A percentile compares a stretch with the other conserved stretches of the same genome.
Evolutionary conservation across 2,113 vertebrate genomes (phyloP).

Genomic region (Ceuthmochares aereus): DNA sequence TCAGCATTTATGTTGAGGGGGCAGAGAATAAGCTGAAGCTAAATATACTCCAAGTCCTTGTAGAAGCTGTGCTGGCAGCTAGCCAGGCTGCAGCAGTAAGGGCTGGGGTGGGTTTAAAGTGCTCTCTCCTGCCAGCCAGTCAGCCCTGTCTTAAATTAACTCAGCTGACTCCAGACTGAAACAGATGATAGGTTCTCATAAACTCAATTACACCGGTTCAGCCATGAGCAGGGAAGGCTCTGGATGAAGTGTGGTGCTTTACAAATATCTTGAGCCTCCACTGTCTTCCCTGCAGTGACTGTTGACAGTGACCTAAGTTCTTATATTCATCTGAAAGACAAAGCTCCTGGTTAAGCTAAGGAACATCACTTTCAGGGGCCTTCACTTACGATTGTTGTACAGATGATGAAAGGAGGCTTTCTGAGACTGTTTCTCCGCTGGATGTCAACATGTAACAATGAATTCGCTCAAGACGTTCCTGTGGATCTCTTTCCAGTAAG

Average conservation of each 20-base stretch:
- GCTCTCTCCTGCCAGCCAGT: constrained; percentile 24
- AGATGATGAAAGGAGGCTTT: constrained; percentile 28
- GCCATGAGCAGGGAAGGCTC: not conserved
- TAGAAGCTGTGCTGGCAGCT: not conserved
- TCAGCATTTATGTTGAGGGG: not conserved
- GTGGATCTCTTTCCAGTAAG: not conserved
- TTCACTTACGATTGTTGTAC: not conserved
- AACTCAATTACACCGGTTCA: constrained; percentile 9
- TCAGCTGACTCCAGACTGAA: constrained; percentile 22
- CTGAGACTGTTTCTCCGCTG: not conserved
- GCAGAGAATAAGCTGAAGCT: constrained; percentile 34
- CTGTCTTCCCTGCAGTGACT: constrained; percentile 1
- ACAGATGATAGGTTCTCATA: constrained; percentile 34
- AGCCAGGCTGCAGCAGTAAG: constrained; percentile 25
- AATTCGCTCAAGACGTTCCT: constrained; percentile 34
- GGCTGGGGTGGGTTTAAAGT: constrained; percentile 32
- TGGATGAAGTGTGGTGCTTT: not conserved
- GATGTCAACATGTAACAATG: not conserved
- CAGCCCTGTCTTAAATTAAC: constrained; percentile 62
- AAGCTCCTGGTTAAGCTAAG: constrained; percentile 4
- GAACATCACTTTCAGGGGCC: not conserved
- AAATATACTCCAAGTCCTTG: constrained; percentile 48
- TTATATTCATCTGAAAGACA: constrained; percentile 26
- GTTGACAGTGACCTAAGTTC: constrained; percentile 42
- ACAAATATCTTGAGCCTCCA: not conserved